Evolutionary conservation across 92 coral and sea anemone species (phyloP).

Genomic region (Isaurus tuberculatus): DNA sequence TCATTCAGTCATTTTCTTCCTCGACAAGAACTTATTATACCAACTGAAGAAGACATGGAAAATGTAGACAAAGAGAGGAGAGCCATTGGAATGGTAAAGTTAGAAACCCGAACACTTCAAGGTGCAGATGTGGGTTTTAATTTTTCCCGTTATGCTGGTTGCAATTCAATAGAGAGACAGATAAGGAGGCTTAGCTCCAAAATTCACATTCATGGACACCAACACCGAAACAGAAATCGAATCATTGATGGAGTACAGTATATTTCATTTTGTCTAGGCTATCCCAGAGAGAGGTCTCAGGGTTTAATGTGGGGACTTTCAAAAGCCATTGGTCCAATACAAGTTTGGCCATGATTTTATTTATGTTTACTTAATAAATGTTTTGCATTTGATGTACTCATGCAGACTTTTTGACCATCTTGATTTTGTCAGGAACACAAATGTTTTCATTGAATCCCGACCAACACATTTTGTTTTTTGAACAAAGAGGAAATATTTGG

Average conservation of each 20-base stretch:
- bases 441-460: too few species aligned
- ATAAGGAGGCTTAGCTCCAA: constrained; percentile 66
- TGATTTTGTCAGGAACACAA: too few species aligned
- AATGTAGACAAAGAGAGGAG: constrained; percentile 67
- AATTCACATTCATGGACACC: constrained; percentile 81
- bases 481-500: too few species aligned
- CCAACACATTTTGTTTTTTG: too few species aligned
- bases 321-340: constrained; percentile 57
- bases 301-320: constrained; percentile 84
- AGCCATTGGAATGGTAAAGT: constrained; percentile 41
- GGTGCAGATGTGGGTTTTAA: constrained; percentile 72
- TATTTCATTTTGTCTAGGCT: constrained; percentile 81
- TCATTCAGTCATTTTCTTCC: constrained; percentile 88
- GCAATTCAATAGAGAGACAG: constrained; percentile 67
- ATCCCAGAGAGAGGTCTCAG: constrained; percentile 77
- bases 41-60: constrained; percentile 67
- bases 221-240: constrained; percentile 84
- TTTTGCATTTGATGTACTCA: background rate
- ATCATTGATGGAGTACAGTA: constrained; percentile 74
- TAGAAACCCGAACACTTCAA: constrained; percentile 68
- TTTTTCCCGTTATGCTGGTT: constrained; percentile 85
- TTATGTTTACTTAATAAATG: background rate
- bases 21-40: constrained; percentile 70
- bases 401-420: too few species aligned
- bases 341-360: constrained; percentile 70